A percentile compares a stretch with the other conserved stretches of the same genome.
Evolutionary conservation across 30 jellyfish, hydroid and myxozoan species (phyloP).

Genomic region (Aurelia aurita complex sp. Pacific): DNA sequence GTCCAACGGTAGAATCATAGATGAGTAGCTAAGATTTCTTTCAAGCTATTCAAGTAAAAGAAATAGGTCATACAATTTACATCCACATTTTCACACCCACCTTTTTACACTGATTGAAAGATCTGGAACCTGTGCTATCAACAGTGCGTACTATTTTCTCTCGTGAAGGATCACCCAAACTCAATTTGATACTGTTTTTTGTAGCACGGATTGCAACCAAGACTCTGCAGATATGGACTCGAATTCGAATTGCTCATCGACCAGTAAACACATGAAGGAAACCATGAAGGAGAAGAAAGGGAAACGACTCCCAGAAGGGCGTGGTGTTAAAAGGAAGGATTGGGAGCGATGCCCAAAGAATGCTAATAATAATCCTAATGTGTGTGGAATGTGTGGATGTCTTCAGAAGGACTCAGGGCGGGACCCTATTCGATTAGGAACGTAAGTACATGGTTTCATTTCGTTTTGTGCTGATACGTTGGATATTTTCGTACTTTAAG

Average conservation of each 20-base stretch:
- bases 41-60: too few species aligned
- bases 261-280: constrained; percentile 33
- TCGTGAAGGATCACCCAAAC: too few species aligned
- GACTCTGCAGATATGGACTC: constrained; percentile 32
- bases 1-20: too few species aligned
- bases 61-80: too few species aligned
- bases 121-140: too few species aligned
- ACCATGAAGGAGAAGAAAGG: constrained; percentile 19
- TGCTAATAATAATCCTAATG: constrained; percentile 29
- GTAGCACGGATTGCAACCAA: constrained; percentile 17
- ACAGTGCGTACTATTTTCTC: too few species aligned
- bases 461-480: neutral
- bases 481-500: too few species aligned
- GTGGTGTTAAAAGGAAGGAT: constrained; percentile 64
- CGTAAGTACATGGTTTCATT: constrained; percentile 29
- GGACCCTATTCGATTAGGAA: constrained; percentile 63
- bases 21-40: too few species aligned
- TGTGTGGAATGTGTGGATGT: constrained; percentile 76
- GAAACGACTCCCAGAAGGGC: constrained; percentile 22
- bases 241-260: constrained; percentile 14
- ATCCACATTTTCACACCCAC: too few species aligned
- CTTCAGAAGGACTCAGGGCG: constrained; percentile 57
- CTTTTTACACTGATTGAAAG: too few species aligned
- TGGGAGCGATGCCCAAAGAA: constrained; percentile 22
- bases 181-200: too few species aligned